phyloP scores from a whole-genome alignment of 1,140 invertebrate species.

The Ips typographus region DNA sequence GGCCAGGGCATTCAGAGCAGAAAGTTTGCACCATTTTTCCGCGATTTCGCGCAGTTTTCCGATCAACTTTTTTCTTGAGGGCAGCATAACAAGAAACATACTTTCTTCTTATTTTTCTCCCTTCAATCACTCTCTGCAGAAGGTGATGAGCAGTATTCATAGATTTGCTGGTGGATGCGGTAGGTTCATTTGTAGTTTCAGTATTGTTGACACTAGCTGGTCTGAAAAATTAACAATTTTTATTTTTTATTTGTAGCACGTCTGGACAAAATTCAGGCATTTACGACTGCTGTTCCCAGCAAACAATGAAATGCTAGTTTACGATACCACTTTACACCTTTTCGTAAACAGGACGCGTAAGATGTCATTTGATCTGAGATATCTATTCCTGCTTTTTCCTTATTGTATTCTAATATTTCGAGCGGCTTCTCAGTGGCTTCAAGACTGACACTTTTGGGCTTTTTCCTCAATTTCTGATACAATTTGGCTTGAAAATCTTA shows the following conservation, averaged over 20 bases:
- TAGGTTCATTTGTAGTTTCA: neutral
- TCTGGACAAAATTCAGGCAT: conserved; percentile 5
- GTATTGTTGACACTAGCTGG: neutral
- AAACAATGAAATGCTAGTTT: conserved; percentile 49
- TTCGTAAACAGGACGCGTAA: conserved; percentile 47
- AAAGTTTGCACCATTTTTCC: conserved; percentile 13
- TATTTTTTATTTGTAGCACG: neutral
- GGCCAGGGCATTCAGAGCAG: conserved; percentile 15
- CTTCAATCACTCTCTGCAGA: neutral
- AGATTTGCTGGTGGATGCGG: neutral
- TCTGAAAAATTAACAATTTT: neutral
- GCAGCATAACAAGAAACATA: neutral
- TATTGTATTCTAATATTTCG: neutral
- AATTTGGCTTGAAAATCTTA: too few relatives aligned
- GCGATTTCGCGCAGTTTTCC: neutral
- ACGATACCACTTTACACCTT: conserved; percentile 50
- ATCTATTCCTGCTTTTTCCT: conserved; percentile 37
- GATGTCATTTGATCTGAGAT: conserved; percentile 50
- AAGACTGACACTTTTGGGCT: too few relatives aligned
- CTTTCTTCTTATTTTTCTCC: neutral
- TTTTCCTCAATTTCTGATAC: too few relatives aligned
- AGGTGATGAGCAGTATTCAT: neutral
- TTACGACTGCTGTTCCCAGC: conserved; percentile 17
- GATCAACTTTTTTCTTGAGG: neutral
- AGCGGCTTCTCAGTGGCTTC: neutral